These are phyloP conservation scores for Scleropages formosus DNA, from an alignment of 2,797 vertebrate species.

Conservation along the genomic window DNA sequence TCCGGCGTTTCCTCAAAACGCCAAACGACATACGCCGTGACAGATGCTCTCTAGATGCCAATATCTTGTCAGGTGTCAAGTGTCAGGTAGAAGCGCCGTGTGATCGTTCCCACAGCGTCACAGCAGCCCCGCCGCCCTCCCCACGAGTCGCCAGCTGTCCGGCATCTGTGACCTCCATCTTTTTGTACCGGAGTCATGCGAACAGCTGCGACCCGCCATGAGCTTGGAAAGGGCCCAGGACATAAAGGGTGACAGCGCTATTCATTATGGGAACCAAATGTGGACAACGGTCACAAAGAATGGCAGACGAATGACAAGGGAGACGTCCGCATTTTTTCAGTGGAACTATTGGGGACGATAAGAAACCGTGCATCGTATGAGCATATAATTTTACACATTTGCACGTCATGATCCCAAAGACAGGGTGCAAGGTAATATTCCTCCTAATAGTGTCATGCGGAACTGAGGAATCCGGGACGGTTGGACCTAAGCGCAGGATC, in stretches of 20 bases:
- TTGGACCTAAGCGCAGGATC: no score
- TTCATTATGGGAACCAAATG: background rate
- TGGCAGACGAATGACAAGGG: background rate
- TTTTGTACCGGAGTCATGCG: slow-evolving; percentile 40
- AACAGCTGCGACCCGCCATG: background rate
- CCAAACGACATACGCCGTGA: background rate
- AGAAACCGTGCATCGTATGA: background rate
- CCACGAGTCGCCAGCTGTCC: slow-evolving; percentile 41
- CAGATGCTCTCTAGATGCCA: background rate
- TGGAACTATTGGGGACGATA: background rate
- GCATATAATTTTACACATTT: background rate
- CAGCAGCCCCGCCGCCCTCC: slow-evolving; percentile 19
- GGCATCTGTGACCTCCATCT: slow-evolving; percentile 9
- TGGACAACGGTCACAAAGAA: background rate
- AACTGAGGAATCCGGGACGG: no score
- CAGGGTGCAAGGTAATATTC: no score
- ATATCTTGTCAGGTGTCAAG: background rate
- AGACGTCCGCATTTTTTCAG: background rate
- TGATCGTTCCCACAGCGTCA: background rate
- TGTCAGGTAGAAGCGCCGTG: background rate
- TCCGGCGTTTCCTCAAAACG: background rate
- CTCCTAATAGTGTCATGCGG: no score
- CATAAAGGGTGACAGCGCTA: background rate
- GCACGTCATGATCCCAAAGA: no score
- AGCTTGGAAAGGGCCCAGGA: background rate